Conservation (phyloP, 2,797 vertebrate species). For the Sphaeramia orbicularis region DNA sequence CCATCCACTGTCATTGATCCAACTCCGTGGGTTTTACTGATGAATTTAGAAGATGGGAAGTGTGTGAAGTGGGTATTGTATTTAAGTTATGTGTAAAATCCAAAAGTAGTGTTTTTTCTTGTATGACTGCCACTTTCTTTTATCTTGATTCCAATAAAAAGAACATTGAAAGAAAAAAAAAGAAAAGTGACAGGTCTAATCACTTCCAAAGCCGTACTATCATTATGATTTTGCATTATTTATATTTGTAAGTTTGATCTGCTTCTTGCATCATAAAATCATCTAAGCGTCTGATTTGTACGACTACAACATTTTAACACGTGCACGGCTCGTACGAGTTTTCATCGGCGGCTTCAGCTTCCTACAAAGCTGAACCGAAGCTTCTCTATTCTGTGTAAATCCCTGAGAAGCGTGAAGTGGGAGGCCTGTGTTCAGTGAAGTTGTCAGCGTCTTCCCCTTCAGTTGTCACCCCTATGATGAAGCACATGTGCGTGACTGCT, state of each 20-base stretch:
- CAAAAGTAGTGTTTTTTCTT: no score
- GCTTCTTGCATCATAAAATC: background rate
- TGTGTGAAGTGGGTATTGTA: no score
- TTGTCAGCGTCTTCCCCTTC: slow-evolving; percentile 56
- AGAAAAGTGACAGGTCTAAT: no score
- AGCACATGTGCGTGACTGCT: slow-evolving; percentile 85
- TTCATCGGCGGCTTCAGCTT: background rate
- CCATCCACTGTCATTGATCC: no score
- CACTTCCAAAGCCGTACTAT: no score
- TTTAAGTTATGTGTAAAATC: no score
- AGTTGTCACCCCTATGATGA: slow-evolving; percentile 76
- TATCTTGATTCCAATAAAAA: no score
- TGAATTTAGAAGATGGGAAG: no score
- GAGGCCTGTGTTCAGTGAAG: slow-evolving; percentile 41
- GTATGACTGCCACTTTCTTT: no score
- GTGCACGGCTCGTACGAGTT: background rate
- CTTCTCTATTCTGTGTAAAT: slow-evolving; percentile 14
- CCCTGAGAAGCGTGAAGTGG: slow-evolving; percentile 9
- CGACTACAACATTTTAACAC: background rate
- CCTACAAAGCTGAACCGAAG: background rate
- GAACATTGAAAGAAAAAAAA: no score
- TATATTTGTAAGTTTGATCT: background rate
- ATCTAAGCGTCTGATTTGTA: background rate
- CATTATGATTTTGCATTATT: no score
- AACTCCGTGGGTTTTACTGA: no score